Base-by-base conservation (phyloP, 2,888 invertebrate genomes). In the Vesta saturnalis region DNA sequence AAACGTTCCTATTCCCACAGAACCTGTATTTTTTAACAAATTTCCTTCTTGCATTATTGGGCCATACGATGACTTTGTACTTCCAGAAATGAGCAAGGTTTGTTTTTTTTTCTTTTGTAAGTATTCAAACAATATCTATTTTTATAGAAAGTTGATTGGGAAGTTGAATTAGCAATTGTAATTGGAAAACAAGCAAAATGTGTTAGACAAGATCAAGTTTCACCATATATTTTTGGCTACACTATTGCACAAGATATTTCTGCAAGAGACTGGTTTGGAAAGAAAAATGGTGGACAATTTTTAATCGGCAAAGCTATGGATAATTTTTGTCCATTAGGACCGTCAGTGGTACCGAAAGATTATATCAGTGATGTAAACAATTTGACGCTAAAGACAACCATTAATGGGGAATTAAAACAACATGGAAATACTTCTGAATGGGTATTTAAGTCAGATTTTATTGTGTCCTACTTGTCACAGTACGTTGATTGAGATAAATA, bases 11-110 rank as follows among this genome's bases (percentile, higher is more conserved):
- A 10, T n/a, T 39, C 39, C 39, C 8, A 39, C 39, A 39, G 39
- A 39, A 39, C 39, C 39, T 39, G 39, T 39, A 39, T 39, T 39
- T n/a, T 39, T 39, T n/a, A 39, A 39, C 39, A 39, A 39, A n/a
- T 39, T 39, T n/a, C 12, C 39, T n/a, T 39, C 39, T 8, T 39
- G 39, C n/a, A 39, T 39, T n/a, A 39, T 39, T 1, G 39, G 39
- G 2, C 39, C 39, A 39, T 39, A 39, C n/a, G 39, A 39, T n/a
- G 39, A 39, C n/a, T n/a, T 39, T n/a, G n/a, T n/a, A 39, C 39
- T 39, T 1, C 39, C 39, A 39, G 39, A 39, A 39, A 39, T 39
- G 39, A 39, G 39, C 39, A n/a, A 39, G 39, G 39, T 39, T 39
- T 39, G 6, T 30, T 6, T 6, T 10, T 30, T 30, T 10, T 10